Conservation (phyloP, 2,113 vertebrate genomes). For the Actinemys pallida region DNA sequence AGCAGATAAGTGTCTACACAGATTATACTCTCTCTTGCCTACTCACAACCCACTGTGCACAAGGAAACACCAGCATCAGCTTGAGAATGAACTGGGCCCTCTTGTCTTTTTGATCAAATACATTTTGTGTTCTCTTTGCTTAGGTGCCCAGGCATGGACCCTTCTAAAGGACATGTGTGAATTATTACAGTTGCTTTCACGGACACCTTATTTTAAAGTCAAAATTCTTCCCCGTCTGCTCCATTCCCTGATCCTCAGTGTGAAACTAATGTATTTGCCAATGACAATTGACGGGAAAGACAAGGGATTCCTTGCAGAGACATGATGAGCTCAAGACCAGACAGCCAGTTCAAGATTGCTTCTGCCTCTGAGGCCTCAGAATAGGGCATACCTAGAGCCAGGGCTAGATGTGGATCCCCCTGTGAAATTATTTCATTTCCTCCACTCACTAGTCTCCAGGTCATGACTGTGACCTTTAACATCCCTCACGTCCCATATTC, state of each 20-base stretch:
- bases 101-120: background rate
- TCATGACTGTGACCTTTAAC: background rate
- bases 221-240: background rate
- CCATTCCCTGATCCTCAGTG: background rate
- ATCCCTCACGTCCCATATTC: background rate
- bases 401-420: background rate
- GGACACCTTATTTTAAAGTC: background rate
- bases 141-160: background rate
- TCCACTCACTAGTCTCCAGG: background rate
- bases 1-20: background rate
- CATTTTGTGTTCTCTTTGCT: background rate
- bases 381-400: background rate
- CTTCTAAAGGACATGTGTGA: background rate
- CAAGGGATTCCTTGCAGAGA: background rate
- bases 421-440: background rate
- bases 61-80: background rate
- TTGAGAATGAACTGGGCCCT: background rate
- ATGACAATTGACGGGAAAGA: background rate
- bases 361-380: background rate
- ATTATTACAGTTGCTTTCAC: background rate
- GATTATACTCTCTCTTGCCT: background rate
- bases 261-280: background rate
- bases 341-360: background rate
- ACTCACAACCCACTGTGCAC: background rate
- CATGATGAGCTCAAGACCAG: background rate